Evolutionary conservation across 2,113 vertebrate genomes (phyloP), one percentile per base, ranked within the genome.

Genomic region (Ptilonorhynchus violaceus): DNA sequence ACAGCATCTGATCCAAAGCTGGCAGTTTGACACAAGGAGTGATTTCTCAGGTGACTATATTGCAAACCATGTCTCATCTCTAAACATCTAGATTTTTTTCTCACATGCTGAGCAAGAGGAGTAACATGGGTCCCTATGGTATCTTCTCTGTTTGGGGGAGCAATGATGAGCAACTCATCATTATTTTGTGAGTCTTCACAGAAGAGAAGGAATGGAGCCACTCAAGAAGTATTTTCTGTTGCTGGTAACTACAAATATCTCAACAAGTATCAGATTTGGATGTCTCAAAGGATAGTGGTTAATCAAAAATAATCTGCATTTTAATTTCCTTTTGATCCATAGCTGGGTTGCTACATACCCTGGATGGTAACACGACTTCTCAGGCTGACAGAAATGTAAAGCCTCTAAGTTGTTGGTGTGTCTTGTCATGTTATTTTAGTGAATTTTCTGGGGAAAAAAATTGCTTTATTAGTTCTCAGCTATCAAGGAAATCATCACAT

Each of bases 131-230:
- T 91, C 91, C 79, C 94, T 77, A 52, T 89, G 56, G 83, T 91
- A 77, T 72, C 59, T 80, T 62, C 92, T 86, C 76, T 81, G 63
- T 84, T 47, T 5, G 6, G 72, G 31, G 30, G 68, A 91, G 70
- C 72, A 89, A 87, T 92, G 94, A n/a, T n/a, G n/a, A n/a, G n/a
- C n/a, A n/a, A 92, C 81, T 94, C 85, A 88, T 92, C 79, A 93
- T 92, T 88, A 67, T 70, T 70, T 76, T 77, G 28, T 74, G 79
- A 84, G 59, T 88, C 88, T 80, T 92, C 55, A 88, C 50, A 68
- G 75, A 67, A 72, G 30, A 86, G 66, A 68, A 86, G 39, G 72
- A 95, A 67, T 47, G 30, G 55, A 96, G 55, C 31, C 59, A 31
- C 59, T 92, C 82, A 77, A 77, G 59, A 69, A 15, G 24, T 73